Conservation (phyloP, 2,888 invertebrate genomes). For the Andrena fulva region DNA sequence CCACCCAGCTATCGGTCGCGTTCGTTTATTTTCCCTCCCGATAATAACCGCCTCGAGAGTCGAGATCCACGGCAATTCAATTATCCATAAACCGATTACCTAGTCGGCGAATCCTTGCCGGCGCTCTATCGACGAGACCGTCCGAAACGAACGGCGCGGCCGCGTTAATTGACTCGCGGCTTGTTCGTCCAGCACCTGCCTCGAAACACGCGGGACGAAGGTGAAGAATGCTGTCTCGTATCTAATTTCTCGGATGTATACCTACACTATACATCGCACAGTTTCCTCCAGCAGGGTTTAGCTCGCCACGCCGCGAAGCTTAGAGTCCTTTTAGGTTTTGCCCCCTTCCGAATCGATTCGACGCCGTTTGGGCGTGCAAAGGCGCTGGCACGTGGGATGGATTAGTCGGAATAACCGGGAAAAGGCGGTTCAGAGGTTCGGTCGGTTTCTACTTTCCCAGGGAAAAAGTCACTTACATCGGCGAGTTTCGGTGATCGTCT, state of each 20-base stretch:
- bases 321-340: neutral
- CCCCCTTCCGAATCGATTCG: neutral
- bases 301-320: too few species aligned
- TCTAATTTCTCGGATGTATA: neutral
- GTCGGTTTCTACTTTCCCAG: neutral
- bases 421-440: neutral
- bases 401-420: neutral
- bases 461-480: neutral
- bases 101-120: neutral
- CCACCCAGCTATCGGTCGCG: neutral
- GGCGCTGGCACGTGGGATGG: neutral
- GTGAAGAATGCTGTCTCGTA: neutral
- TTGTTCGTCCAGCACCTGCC: neutral
- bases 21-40: conserved; percentile 6
- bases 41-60: neutral
- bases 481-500: conserved; percentile 13
- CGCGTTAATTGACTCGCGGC: conserved; percentile 7
- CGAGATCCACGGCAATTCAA: conserved; percentile 25
- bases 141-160: neutral
- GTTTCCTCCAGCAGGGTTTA: too few species aligned
- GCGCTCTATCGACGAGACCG: conserved; percentile 1
- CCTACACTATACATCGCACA: too few species aligned
- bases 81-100: conserved; percentile 25
- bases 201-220: neutral
- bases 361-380: neutral